Percentiles rank a stretch among this genome's conserved stretches.
Evolutionary conservation across 2,797 vertebrate species (phyloP).

Genomic region (Lagorchestes hirsutus): DNA sequence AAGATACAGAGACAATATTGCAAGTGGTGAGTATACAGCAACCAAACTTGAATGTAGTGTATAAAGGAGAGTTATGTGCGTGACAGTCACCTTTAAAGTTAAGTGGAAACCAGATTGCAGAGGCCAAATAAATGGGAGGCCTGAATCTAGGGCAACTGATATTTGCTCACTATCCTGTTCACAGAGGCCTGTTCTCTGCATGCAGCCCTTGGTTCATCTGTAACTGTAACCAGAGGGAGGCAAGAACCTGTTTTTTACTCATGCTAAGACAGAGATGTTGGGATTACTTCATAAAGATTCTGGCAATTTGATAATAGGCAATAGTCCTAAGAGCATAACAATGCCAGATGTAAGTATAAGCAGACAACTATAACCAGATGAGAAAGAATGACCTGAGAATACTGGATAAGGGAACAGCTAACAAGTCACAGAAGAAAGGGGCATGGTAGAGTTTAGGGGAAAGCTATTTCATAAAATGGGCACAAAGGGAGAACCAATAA

Average conservation of each 20-base stretch:
- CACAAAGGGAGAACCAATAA: neutral
- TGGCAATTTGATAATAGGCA: neutral
- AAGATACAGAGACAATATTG: neutral
- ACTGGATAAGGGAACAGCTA: neutral
- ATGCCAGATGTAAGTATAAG: neutral
- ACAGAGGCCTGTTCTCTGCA: neutral
- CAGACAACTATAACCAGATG: neutral
- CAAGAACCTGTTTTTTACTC: neutral
- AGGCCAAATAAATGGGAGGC: neutral
- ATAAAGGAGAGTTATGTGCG: neutral
- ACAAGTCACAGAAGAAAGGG: neutral
- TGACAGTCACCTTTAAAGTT: neutral
- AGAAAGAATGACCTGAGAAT: neutral
- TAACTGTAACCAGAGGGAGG: neutral
- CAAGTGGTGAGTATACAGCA: neutral
- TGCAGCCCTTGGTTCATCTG: neutral
- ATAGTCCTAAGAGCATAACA: neutral
- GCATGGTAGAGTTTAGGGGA: neutral
- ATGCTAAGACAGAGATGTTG: neutral
- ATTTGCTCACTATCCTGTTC: neutral
- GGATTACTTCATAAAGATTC: neutral
- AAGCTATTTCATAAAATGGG: neutral
- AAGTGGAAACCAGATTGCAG: neutral
- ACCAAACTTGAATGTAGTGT: neutral
- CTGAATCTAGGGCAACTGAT: neutral